Base-by-base conservation (phyloP, 2,797 vertebrate species). In the Scarus forsteni region DNA sequence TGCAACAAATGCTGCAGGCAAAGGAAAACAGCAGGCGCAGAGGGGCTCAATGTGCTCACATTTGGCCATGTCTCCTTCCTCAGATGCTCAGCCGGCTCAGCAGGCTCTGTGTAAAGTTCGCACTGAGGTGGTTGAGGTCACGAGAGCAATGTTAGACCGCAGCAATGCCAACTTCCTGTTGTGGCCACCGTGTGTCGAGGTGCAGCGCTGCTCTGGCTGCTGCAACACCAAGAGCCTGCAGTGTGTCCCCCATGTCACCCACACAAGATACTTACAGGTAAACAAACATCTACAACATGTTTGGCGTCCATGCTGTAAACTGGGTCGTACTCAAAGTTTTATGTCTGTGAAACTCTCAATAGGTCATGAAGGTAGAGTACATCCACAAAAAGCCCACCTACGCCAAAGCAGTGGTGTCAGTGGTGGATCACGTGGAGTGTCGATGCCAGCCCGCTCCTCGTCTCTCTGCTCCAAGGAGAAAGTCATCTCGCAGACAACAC, bases 171-270 rank as follows among this genome's bases (percentile, higher is more conserved):
- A 99, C 92, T 99, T 98, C 45, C 79, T 99, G 80, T 85, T 99
- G 68, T 98, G 97, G 96, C 98, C 98, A 0, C 96, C 97, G 0
- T 99, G 98, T 0, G 97, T 99, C 27, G 98, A 99, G 91, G 98
- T 99, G 83, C 97, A 99, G 91, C 96, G 96, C 68, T 99, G 98
- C 89, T 99, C 98, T 0, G 98, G 98, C 34, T 99, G 98, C 84
- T 99, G 98, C 90, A 97, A 97, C 92, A 95, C 95, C 85, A 96
- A 96, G 85, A 95, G 88, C 0, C 88, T 97, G 86, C 96, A 96
- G 85, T 99, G 98, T 80, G 94, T 95, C 8, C 95, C 98, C 1
- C 67, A 93, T 3, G 77, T 92, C 68, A 94, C 90, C 1, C 93
- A 95, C 85, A 95, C 91, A 53, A 83, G 94, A 85, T 86, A 93